phyloP scores from a whole-genome alignment of 2,888 invertebrate species.

The Amblyjoppa proteus region DNA sequence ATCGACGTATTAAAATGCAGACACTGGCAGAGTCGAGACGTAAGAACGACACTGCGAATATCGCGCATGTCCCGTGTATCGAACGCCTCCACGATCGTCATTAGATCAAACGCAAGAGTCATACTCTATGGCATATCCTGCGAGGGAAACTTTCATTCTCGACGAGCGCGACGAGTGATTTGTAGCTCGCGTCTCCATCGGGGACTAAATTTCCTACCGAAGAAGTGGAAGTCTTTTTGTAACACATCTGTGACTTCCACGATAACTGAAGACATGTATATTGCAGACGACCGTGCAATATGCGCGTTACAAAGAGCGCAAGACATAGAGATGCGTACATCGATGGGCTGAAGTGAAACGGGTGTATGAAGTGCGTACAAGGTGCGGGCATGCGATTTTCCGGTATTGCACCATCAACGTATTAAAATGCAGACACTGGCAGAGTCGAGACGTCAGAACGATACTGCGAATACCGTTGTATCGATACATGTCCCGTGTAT shows the following conservation, averaged over 20 bases:
- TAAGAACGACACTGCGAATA: constrained; percentile 4
- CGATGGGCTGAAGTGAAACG: background rate
- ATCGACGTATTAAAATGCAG: background rate
- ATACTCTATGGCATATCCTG: constrained; percentile 16
- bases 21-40: background rate
- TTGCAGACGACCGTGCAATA: constrained; percentile 4
- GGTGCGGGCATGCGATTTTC: background rate
- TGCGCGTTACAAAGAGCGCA: background rate
- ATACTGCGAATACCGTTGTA: background rate
- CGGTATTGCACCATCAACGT: background rate
- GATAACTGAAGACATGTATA: constrained; percentile 25
- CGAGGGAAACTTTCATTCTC: constrained; percentile 49
- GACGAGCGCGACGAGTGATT: constrained; percentile 31
- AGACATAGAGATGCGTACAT: background rate
- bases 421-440: background rate
- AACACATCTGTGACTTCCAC: constrained; percentile 45
- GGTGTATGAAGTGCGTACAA: background rate
- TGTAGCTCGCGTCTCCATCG: constrained; percentile 35
- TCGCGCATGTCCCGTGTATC: constrained; percentile 23
- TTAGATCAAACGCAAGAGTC: constrained; percentile 43
- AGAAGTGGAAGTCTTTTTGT: constrained; percentile 38
- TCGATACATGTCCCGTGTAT: constrained; percentile 21
- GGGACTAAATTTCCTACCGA: constrained; percentile 51
- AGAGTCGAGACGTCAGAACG: background rate
- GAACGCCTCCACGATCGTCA: constrained; percentile 57